Base-by-base conservation (phyloP, 2,113 vertebrate genomes). In the Colius striatus region DNA sequence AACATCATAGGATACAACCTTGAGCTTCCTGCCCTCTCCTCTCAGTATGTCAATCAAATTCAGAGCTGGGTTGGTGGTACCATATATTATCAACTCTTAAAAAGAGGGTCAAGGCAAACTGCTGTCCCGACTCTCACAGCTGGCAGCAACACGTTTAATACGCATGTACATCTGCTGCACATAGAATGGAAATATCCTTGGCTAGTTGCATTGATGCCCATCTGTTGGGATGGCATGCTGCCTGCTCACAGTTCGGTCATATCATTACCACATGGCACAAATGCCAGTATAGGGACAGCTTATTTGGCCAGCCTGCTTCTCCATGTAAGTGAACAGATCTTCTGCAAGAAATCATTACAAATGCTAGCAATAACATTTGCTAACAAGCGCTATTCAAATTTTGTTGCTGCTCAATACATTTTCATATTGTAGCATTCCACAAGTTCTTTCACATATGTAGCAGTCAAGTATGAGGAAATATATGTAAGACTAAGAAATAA, bases 191-290 rank as follows among this genome's bases (percentile, higher is more conserved):
- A 79, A 61, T 48, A 63, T 76, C 57, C 67, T 82, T 89, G 92
- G 85, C 71, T 94, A 26, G 55, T 8, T 77, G 71, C 50, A 71
- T 18, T 72, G 43, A 5, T 36, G 82, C 77, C 96, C 94, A 97
- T 98, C 97, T 98, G 96, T 77, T 75, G 9, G 50, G 53, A 84
- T 97, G 97, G 97, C 95, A 0, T 34, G 22, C 55, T 97, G 95
- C 95, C 97, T 94, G 91, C 88, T 74, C 36, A 55, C 71, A 80
- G 95, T 92, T 88, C 95, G 20, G 77, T 96, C 93, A 93, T 55
- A 92, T 87, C 50, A 70, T 21, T 95, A 94, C 87, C 94, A 96
- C 91, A 63, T 87, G 91, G 79, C 83, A 75, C 8, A 85, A 77
- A 54, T 73, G 73, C 85, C 57, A 94, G 70, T 36, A 91, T 53